These are phyloP conservation scores for Aspidiotus destructor DNA, from an alignment of 2,888 invertebrate genomes.

Conservation along the genomic window DNA sequence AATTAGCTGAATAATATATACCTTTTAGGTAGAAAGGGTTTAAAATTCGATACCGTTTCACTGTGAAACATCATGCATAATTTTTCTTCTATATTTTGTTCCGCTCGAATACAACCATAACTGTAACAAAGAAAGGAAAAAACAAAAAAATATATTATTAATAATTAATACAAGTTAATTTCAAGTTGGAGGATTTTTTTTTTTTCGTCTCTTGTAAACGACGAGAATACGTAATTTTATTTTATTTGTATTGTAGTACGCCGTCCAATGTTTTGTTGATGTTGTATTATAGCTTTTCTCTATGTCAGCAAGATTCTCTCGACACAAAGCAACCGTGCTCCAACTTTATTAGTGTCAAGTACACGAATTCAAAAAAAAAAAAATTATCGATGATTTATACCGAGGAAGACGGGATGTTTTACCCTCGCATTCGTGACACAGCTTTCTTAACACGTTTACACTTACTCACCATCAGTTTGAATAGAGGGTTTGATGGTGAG, in stretches of 20 bases:
- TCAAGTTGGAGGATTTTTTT: not conserved
- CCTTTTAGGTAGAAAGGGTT: slow-evolving; percentile 24
- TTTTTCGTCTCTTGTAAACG: not conserved
- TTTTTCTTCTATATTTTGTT: slow-evolving; percentile 12
- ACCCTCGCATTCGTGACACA: too few relatives aligned
- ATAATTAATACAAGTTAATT: slow-evolving; percentile 1
- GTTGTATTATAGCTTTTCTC: too few relatives aligned
- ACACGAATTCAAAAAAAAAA: too few relatives aligned
- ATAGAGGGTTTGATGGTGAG: too few relatives aligned
- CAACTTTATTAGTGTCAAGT: too few relatives aligned
- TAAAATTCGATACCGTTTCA: slow-evolving; percentile 15
- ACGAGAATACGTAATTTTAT: slow-evolving; percentile 6
- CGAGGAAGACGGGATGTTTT: too few relatives aligned
- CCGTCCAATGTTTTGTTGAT: too few relatives aligned
- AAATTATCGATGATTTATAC: too few relatives aligned
- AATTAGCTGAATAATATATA: not conserved
- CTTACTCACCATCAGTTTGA: too few relatives aligned
- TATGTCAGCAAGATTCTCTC: too few relatives aligned
- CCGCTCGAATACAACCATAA: slow-evolving; percentile 14
- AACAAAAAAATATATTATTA: not conserved
- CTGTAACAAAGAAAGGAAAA: slow-evolving; percentile 6
- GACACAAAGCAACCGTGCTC: too few relatives aligned
- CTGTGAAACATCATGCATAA: slow-evolving; percentile 21
- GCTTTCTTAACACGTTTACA: too few relatives aligned
- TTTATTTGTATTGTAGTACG: not conserved